Evolutionary conservation across 2,113 vertebrate genomes (phyloP).

Genomic region (Larimichthys crocea): DNA sequence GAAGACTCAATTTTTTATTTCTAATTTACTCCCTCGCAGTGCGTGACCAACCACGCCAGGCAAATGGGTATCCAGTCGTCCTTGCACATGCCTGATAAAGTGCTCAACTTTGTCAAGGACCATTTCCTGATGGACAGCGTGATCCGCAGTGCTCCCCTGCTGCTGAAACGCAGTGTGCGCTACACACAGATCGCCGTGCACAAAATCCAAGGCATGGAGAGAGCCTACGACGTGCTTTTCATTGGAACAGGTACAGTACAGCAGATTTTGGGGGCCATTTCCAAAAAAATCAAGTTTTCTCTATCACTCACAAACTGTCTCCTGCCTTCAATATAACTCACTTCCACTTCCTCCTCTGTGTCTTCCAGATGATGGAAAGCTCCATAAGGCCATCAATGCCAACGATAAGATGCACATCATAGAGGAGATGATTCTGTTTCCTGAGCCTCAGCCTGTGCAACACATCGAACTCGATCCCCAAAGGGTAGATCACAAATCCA

Average conservation of each 20-base stretch:
- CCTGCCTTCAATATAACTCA: background rate
- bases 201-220: slow-evolving; percentile 83
- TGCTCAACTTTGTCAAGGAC: slow-evolving; percentile 96
- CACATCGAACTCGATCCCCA: slow-evolving; percentile 90
- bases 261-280: background rate
- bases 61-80: slow-evolving; percentile 90
- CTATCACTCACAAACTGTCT: background rate
- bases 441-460: slow-evolving; percentile 85
- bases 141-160: slow-evolving; percentile 87
- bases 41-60: slow-evolving; percentile 88
- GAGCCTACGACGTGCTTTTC: slow-evolving; percentile 90
- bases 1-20: slow-evolving; percentile 16
- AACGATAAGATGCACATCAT: slow-evolving; percentile 87
- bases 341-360: background rate
- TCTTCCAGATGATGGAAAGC: slow-evolving; percentile 87
- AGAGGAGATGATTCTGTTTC: slow-evolving; percentile 91
- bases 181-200: slow-evolving; percentile 92
- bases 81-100: slow-evolving; percentile 93
- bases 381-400: slow-evolving; percentile 90
- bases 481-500: slow-evolving; percentile 74
- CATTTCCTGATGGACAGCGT: slow-evolving; percentile 95
- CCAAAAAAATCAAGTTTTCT: background rate
- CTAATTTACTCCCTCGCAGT: slow-evolving; percentile 78
- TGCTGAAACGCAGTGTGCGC: slow-evolving; percentile 87
- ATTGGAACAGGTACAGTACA: slow-evolving; percentile 88